Conservation (phyloP, 2,888 invertebrate species). For the Polia nebulosa region DNA sequence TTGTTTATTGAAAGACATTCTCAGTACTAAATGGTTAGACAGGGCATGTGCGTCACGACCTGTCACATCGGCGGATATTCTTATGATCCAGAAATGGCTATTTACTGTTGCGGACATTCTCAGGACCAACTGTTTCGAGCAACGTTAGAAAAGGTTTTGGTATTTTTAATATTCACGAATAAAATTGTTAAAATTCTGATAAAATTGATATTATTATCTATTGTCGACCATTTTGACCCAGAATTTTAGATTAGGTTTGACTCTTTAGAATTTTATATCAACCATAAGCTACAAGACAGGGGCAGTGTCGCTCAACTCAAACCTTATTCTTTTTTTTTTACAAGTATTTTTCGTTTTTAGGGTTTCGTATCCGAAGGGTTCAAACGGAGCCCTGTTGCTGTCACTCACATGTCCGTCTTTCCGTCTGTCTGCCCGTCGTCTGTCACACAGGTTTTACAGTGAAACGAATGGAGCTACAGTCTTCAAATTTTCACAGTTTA, state of each 20-base stretch:
- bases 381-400: no score
- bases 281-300: neutral
- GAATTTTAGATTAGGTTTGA: no score
- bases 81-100: neutral
- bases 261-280: no score
- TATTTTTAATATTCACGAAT: neutral
- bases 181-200: no score
- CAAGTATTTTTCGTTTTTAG: no score
- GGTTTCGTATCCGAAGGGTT: no score
- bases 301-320: neutral
- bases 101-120: constrained; percentile 1
- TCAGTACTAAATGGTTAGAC: constrained; percentile 6
- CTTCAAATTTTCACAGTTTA: no score
- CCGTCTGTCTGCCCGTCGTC: no score
- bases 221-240: neutral
- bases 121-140: neutral
- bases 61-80: neutral
- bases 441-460: no score
- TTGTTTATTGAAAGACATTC: constrained; percentile 14
- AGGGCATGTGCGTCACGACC: constrained; percentile 1
- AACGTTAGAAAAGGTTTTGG: neutral
- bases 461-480: no score
- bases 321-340: no score
- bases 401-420: no score
- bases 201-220: neutral